These are phyloP conservation scores for Vanessa cardui DNA, from an alignment of 2,888 invertebrate genomes.

Conservation along the genomic window DNA sequence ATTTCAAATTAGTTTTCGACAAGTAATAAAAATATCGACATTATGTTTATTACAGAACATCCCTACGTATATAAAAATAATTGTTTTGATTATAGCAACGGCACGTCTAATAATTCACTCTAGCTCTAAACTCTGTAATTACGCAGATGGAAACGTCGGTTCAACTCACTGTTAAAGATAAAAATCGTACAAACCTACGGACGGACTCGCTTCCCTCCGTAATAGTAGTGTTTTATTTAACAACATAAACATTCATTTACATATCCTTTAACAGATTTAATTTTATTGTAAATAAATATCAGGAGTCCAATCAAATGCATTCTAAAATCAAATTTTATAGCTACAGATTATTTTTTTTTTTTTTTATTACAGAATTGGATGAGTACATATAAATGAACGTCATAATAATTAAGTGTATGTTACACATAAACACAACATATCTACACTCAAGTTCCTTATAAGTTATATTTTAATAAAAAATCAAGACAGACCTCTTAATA, in stretches of 20 bases:
- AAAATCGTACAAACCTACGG: conserved; percentile 56
- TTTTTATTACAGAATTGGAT: too few species aligned
- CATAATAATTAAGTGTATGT: too few species aligned
- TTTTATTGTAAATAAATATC: background rate
- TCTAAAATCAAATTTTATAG: too few species aligned
- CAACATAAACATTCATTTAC: conserved; percentile 76
- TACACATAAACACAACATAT: too few species aligned
- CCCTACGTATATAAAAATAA: conserved; percentile 71
- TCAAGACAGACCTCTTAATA: too few species aligned
- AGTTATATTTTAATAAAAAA: too few species aligned
- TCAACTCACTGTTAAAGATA: conserved; percentile 79
- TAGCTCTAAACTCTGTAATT: conserved; percentile 79
- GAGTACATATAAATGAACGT: too few species aligned
- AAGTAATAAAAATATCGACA: background rate
- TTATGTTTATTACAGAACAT: conserved; percentile 45
- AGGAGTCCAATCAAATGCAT: too few species aligned
- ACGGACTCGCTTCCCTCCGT: conserved; percentile 53
- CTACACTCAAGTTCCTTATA: too few species aligned
- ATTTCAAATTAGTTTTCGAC: too few species aligned
- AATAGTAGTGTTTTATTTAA: conserved; percentile 65
- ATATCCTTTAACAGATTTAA: conserved; percentile 29
- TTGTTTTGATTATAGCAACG: conserved; percentile 72
- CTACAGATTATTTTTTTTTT: too few species aligned
- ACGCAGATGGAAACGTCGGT: conserved; percentile 69
- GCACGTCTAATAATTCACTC: conserved; percentile 80